Evolutionary conservation across 37 sponge, comb jelly and placozoan genomes (phyloP), one percentile per base, ranked within the genome.

Genomic region (Mnemiopsis leidyi): DNA sequence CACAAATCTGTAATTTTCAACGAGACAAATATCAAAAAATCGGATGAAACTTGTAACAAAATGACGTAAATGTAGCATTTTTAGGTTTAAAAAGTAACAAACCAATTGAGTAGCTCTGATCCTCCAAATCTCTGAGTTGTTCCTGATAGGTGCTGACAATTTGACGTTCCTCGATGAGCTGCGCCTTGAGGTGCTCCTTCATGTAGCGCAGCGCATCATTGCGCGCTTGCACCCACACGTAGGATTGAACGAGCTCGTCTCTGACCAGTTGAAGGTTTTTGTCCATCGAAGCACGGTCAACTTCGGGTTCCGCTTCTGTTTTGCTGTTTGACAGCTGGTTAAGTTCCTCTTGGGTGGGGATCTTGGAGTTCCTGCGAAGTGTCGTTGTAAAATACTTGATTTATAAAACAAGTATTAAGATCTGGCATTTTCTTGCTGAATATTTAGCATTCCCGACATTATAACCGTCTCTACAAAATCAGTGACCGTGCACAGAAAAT

Each of bases 151-250:
- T 69, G 73, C 28, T 69, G 36, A 79, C 37, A 34, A 36, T 28
- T 23, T 79, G 23, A 2, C 82, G 82, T 23, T 79, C 82, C 37
- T 79, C 82, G 36, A 23, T 28, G 21, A 79, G 33, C 37, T 79
- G 35, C 36, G 82, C 37, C 21, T 33, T 79, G 36, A 79, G 82
- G 31, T 79, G 82, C 36, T 79, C 82, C 82, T 79, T 79, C 82
- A 79, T 79, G 38, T 36, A 79, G 37, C 20, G 23, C 20, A 79
- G 82, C 82, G 82, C 37, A 36, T 79, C 82, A 32, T 79, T 79
- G 37, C 82, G 35, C 31, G 82, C 82, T 29, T 36, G 37, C 36
- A 32, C 37, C 37, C 37, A 79, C 37, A 79, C 37, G 1, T 34
- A 79, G 21, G 23, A 29, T 37, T 79, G 82, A 32, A 35, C 37